Evolutionary conservation across 2,797 vertebrate species (phyloP).

Genomic region (Apogon hyalosoma): DNA sequence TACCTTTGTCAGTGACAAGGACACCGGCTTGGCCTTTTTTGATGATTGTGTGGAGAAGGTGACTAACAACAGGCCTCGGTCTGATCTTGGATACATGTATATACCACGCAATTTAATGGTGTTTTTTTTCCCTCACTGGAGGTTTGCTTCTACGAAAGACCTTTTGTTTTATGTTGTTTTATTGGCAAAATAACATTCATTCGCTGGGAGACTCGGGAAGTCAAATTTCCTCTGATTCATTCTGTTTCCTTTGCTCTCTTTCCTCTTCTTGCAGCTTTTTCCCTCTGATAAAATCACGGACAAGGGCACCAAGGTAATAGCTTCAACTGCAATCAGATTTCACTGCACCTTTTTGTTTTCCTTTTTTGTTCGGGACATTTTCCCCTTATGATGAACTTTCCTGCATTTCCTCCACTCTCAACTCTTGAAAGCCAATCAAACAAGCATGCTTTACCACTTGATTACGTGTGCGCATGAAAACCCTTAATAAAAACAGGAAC

Average conservation of each 20-base stretch:
- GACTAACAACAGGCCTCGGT: slow-evolving; percentile 40
- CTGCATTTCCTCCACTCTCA: slow-evolving; percentile 45
- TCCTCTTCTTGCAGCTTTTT: slow-evolving; percentile 89
- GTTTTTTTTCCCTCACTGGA: slow-evolving; percentile 26
- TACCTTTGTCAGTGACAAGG: slow-evolving; percentile 99
- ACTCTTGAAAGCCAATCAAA: slow-evolving; percentile 35
- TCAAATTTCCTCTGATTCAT: slow-evolving; percentile 79
- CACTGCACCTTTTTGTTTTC: slow-evolving; percentile 7
- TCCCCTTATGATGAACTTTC: not conserved
- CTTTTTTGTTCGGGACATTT: slow-evolving; percentile 18
- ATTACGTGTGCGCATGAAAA: not conserved
- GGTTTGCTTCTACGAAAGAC: slow-evolving; percentile 34
- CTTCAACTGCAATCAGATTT: slow-evolving; percentile 47
- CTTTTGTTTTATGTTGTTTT: slow-evolving; percentile 58
- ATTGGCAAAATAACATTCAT: slow-evolving; percentile 59
- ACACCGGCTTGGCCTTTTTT: slow-evolving; percentile 97
- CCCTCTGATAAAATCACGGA: slow-evolving; percentile 94
- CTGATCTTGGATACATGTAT: not conserved
- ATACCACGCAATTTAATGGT: not conserved
- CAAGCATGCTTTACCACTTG: slow-evolving; percentile 5
- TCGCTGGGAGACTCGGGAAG: slow-evolving; percentile 58
- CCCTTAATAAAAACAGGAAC: slow-evolving; percentile 9
- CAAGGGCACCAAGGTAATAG: slow-evolving; percentile 94
- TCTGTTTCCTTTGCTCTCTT: slow-evolving; percentile 71
- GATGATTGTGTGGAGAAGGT: slow-evolving; percentile 99